phyloP scores from a whole-genome alignment of 2,113 vertebrate species.

The Phoxinus phoxinus region DNA sequence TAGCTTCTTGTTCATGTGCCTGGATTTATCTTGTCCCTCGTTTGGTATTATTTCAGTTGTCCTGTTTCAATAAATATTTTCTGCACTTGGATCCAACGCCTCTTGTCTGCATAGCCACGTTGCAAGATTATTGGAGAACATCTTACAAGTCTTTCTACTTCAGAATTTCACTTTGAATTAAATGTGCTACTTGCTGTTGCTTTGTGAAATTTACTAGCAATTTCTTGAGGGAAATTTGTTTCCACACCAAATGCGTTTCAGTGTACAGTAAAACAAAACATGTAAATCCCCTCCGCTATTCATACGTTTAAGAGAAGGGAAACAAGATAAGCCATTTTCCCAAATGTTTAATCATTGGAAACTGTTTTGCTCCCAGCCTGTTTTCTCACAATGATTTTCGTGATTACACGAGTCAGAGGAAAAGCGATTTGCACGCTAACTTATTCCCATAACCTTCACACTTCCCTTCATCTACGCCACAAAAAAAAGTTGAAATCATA shows the following conservation, averaged over 20 bases:
- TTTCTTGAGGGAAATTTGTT: too few species aligned
- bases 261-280: background rate
- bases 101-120: too few species aligned
- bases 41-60: too few species aligned
- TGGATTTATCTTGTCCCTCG: too few species aligned
- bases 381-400: constrained; percentile 22
- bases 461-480: background rate
- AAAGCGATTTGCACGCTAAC: constrained; percentile 25
- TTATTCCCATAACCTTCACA: constrained; percentile 21
- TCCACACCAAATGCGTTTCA: background rate
- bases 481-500: background rate
- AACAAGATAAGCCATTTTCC: background rate
- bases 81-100: too few species aligned
- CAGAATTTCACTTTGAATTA: too few species aligned
- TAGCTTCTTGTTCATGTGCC: too few species aligned
- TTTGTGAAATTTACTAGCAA: too few species aligned
- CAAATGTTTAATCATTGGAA: background rate
- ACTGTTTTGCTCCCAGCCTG: background rate
- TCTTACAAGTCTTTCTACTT: too few species aligned
- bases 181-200: too few species aligned
- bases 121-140: too few species aligned
- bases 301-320: background rate
- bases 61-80: too few species aligned
- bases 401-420: background rate
- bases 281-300: background rate